Percentiles rank a stretch among this genome's conserved stretches.
Evolutionary conservation across 2,113 vertebrate genomes (phyloP).

Genomic region (Pseudolaguvia tuberculata): DNA sequence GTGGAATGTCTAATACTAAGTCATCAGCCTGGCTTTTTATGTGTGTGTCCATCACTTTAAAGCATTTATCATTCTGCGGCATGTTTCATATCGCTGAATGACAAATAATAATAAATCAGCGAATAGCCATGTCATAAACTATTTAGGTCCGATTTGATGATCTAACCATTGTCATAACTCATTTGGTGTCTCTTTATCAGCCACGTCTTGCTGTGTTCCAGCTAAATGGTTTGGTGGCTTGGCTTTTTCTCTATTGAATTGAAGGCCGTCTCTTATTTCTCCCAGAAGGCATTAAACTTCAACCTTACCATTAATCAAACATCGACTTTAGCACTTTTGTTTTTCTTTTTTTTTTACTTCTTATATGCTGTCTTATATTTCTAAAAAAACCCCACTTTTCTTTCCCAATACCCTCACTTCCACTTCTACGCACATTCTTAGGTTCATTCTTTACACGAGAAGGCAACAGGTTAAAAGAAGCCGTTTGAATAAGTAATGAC

Average conservation of each 20-base stretch:
- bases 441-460: too few relatives aligned
- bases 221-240: neutral
- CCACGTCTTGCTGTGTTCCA: conserved; percentile 1
- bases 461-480: too few relatives aligned
- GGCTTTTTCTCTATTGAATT: conserved; percentile 4
- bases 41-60: neutral
- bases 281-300: conserved; percentile 4
- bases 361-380: neutral
- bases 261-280: neutral
- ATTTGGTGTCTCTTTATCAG: neutral
- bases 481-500: neutral
- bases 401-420: conserved; percentile 3
- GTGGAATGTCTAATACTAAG: neutral
- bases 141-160: neutral
- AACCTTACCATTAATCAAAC: conserved; percentile 18
- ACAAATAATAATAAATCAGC: neutral
- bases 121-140: neutral
- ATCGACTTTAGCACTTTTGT: conserved; percentile 20
- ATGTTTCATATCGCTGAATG: neutral
- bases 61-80: neutral
- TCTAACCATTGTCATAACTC: neutral
- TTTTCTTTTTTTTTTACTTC: neutral
- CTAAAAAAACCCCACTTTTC: conserved; percentile 9
- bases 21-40: neutral
- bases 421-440: neutral